Evolutionary conservation across 1,140 invertebrate species (phyloP).

Genomic region (Nebria ingens): DNA sequence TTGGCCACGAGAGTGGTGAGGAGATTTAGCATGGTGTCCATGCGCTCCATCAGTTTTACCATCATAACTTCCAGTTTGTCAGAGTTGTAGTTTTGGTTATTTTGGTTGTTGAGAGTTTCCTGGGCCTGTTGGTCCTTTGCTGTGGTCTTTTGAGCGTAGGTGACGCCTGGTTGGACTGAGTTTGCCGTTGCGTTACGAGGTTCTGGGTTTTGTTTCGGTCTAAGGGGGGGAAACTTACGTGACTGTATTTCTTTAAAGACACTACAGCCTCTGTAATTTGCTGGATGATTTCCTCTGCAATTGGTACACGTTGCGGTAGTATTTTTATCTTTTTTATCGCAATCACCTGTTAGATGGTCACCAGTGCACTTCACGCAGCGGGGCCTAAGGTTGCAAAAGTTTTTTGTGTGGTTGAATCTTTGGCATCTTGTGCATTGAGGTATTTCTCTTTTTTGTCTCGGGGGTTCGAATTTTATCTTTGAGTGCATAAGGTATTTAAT

Average conservation of each 20-base stretch:
- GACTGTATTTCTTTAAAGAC: slow-evolving; percentile 21
- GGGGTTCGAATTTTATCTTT: slow-evolving; percentile 25
- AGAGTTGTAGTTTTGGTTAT: background rate
- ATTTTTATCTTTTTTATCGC: slow-evolving; percentile 25
- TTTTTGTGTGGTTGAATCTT: slow-evolving; percentile 28
- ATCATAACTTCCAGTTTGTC: slow-evolving; percentile 14
- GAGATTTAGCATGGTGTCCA: slow-evolving; percentile 16
- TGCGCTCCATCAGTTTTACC: slow-evolving; percentile 12
- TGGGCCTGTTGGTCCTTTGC: background rate
- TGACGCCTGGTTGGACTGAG: background rate
- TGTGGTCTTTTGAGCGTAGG: background rate
- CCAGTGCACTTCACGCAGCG: slow-evolving; percentile 29
- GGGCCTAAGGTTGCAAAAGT: slow-evolving; percentile 20
- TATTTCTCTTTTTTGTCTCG: slow-evolving; percentile 19
- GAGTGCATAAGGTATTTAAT: slow-evolving; percentile 23
- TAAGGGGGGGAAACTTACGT: background rate
- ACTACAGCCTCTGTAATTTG: slow-evolving; percentile 27
- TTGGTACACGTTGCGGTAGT: slow-evolving; percentile 25
- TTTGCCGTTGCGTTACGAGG: background rate
- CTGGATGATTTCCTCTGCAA: slow-evolving; percentile 27
- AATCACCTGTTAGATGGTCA: slow-evolving; percentile 27
- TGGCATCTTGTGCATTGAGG: slow-evolving; percentile 28
- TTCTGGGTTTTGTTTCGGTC: background rate
- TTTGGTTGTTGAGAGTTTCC: background rate
- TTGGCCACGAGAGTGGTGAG: slow-evolving; percentile 16